Percentiles rank a stretch among this genome's conserved stretches.
Evolutionary conservation across 2,888 invertebrate species (phyloP).

Genomic region (Limnephilus auricula): DNA sequence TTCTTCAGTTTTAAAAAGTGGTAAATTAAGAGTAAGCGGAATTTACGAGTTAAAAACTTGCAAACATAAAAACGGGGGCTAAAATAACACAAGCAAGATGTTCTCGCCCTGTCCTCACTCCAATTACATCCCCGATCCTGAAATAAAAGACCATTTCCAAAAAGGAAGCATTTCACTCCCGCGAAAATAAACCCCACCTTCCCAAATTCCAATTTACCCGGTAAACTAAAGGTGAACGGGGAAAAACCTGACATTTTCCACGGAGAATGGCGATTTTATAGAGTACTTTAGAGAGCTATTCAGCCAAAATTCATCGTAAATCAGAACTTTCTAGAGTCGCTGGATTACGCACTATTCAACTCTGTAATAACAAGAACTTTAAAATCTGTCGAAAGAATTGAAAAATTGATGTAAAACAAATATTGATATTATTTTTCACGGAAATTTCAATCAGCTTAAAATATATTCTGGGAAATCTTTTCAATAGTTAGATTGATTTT

Average conservation of each 20-base stretch:
- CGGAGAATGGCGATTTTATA: neutral
- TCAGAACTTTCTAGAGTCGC: neutral
- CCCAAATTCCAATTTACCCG: neutral
- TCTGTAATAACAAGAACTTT: neutral
- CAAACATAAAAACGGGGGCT: neutral
- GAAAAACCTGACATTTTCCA: neutral
- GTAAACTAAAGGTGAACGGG: neutral
- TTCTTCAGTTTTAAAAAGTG: too few species aligned
- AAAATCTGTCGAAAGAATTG: neutral
- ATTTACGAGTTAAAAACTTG: neutral
- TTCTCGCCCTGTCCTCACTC: neutral
- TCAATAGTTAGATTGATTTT: neutral
- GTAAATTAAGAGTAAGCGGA: neutral
- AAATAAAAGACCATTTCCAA: slow-evolving; percentile 9
- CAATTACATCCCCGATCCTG: slow-evolving; percentile 5
- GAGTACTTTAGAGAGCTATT: neutral
- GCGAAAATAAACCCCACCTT: neutral
- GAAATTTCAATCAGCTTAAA: neutral
- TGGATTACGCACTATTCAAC: neutral
- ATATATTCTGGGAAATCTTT: neutral
- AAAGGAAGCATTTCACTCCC: neutral
- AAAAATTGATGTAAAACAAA: neutral
- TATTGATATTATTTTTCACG: neutral
- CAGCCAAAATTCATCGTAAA: neutral
- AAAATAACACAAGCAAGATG: slow-evolving; percentile 14